These are phyloP conservation scores for Otocyon megalotis DNA, from an alignment of 2,113 vertebrate genomes.

Conservation along the genomic window DNA sequence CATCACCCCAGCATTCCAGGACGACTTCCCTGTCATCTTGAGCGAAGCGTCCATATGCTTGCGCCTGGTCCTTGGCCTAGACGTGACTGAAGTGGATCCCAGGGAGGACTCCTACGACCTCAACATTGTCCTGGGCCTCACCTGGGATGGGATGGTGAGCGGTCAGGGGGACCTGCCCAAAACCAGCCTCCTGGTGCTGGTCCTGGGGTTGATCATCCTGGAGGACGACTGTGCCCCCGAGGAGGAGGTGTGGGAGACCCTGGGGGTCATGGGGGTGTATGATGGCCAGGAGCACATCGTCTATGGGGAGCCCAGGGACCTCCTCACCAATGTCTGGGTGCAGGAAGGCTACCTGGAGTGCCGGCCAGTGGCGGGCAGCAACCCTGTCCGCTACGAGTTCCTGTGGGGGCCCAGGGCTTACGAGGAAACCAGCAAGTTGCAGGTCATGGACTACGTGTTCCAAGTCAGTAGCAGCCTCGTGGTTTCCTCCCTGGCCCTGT, in stretches of 20 bases:
- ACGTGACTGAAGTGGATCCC: neutral
- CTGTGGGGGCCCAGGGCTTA: conserved; percentile 24
- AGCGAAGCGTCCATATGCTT: neutral
- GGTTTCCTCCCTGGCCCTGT: neutral
- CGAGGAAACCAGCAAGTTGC: neutral
- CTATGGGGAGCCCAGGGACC: neutral
- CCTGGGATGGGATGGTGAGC: neutral
- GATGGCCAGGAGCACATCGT: neutral
- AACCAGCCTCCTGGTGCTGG: neutral
- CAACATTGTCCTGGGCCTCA: neutral
- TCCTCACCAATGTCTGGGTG: conserved; percentile 35
- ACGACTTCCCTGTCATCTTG: neutral
- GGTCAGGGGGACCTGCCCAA: neutral
- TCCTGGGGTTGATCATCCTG: neutral
- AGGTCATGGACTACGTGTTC: neutral
- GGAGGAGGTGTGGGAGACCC: neutral
- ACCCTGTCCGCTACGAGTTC: neutral
- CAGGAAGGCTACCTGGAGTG: conserved; percentile 47
- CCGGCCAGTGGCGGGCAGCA: neutral
- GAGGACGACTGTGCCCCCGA: accelerated
- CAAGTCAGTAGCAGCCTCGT: neutral
- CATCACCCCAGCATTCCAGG: accelerated
- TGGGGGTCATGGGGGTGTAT: neutral
- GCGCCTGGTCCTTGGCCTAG: conserved; percentile 29
- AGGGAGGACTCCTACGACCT: neutral